A percentile compares a stretch with the other conserved stretches of the same genome.
Conservation (phyloP, 35 echinoderm and acorn worm genomes). For the Ophioderma brevispina region DNA sequence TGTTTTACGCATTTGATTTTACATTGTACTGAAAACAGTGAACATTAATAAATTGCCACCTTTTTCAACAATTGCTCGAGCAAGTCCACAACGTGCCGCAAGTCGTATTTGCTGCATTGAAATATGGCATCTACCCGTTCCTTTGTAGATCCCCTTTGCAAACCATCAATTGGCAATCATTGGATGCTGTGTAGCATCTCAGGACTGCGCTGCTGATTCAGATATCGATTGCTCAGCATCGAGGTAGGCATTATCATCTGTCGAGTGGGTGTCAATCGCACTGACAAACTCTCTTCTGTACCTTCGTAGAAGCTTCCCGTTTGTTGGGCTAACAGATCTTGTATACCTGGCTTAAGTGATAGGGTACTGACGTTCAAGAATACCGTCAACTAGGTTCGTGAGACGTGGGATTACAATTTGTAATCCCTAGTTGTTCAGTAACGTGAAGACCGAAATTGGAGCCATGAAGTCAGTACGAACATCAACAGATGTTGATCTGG, state of each 20-base stretch:
- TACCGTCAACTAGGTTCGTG: background rate
- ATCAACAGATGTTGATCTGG: background rate
- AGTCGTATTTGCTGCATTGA: constrained; percentile 47
- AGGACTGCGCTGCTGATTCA: background rate
- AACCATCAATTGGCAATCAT: constrained; percentile 17
- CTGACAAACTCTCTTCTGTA: constrained; percentile 22
- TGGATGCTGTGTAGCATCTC: background rate
- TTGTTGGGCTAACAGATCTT: constrained; percentile 23
- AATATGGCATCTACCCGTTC: constrained; percentile 44
- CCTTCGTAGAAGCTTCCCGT: constrained; percentile 16
- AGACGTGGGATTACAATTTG: background rate
- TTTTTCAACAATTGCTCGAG: constrained; percentile 42
- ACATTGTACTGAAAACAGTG: too few relatives aligned
- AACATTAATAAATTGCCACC: constrained; percentile 13
- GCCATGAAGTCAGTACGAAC: background rate
- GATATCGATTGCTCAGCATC: background rate
- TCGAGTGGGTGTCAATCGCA: constrained; percentile 19
- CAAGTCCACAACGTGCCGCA: constrained; percentile 41
- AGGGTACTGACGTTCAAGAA: constrained; percentile 8
- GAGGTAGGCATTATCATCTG: background rate
- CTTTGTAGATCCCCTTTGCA: constrained; percentile 39
- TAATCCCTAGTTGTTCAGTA: constrained; percentile 8
- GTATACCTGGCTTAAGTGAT: constrained; percentile 49
- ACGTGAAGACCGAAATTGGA: background rate
- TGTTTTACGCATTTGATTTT: too few relatives aligned